Conservation (phyloP, 2,888 invertebrate species). For the Tachystola acroxantha region DNA sequence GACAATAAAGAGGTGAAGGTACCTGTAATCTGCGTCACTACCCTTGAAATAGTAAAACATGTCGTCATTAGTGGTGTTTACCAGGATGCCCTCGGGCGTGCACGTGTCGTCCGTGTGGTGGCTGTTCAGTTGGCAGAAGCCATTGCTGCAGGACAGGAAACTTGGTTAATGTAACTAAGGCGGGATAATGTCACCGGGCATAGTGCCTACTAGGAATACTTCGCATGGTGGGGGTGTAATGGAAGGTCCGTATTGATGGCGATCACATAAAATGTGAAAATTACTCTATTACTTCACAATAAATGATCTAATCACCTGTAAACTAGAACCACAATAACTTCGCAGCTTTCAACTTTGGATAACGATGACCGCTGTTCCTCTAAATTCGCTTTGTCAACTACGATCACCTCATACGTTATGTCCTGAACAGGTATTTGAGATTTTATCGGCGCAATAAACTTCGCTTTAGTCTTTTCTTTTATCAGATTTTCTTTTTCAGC, state of each 20-base stretch:
- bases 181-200: too few species aligned
- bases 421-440: slow-evolving; percentile 49
- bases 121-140: slow-evolving; percentile 53
- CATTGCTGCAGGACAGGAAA: slow-evolving; percentile 40
- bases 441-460: slow-evolving; percentile 50
- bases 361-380: slow-evolving; percentile 12
- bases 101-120: slow-evolving; percentile 44
- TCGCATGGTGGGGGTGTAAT: too few species aligned
- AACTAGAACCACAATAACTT: slow-evolving; percentile 31
- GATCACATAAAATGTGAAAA: too few species aligned
- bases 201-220: too few species aligned
- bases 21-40: background rate
- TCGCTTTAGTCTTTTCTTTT: slow-evolving; percentile 36
- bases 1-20: background rate
- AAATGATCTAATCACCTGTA: slow-evolving; percentile 36
- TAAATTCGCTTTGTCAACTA: slow-evolving; percentile 26
- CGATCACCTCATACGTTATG: slow-evolving; percentile 29
- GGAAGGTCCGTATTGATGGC: too few species aligned
- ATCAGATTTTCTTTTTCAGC: background rate
- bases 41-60: slow-evolving; percentile 42
- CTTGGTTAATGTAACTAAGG: too few species aligned
- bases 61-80: slow-evolving; percentile 26
- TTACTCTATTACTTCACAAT: too few species aligned
- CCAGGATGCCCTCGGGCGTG: slow-evolving; percentile 43
- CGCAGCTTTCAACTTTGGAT: slow-evolving; percentile 13